phyloP scores from a whole-genome alignment of 2,113 vertebrate species.

The Pelecanoides urinatrix region DNA sequence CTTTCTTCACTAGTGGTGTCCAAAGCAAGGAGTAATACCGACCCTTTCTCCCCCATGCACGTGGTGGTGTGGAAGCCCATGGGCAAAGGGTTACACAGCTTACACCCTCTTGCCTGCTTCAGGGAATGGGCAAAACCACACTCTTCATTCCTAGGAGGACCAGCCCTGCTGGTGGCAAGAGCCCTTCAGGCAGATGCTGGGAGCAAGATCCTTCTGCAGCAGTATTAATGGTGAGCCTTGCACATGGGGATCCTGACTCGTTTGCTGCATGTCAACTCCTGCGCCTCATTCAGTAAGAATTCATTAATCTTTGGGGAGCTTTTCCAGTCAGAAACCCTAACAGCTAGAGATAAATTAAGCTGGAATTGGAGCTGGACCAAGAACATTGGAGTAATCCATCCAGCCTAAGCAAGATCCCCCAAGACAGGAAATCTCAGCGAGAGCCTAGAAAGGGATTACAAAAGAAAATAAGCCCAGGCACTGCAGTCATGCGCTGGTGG shows the following conservation, averaged over 20 bases:
- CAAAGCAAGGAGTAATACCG: neutral
- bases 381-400: neutral
- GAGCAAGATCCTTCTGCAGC: neutral
- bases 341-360: conserved; percentile 2
- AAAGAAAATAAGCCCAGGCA: neutral
- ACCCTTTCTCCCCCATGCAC: neutral
- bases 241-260: neutral
- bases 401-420: neutral
- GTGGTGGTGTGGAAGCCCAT: neutral
- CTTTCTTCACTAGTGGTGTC: neutral
- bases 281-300: neutral
- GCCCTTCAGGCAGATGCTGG: neutral
- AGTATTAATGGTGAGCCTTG: neutral
- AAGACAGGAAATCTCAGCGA: neutral
- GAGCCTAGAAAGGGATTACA: neutral
- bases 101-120: neutral
- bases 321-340: neutral
- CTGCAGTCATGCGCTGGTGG: neutral
- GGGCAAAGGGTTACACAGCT: neutral
- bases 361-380: neutral
- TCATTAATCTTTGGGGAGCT: neutral
- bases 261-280: neutral
- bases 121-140: neutral
- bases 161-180: neutral
- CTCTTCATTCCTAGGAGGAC: neutral